Percentiles rank a stretch among this genome's conserved stretches.
phyloP scores from a whole-genome alignment of 2,797 vertebrate species.

The Muraenolepis orangiensis region DNA sequence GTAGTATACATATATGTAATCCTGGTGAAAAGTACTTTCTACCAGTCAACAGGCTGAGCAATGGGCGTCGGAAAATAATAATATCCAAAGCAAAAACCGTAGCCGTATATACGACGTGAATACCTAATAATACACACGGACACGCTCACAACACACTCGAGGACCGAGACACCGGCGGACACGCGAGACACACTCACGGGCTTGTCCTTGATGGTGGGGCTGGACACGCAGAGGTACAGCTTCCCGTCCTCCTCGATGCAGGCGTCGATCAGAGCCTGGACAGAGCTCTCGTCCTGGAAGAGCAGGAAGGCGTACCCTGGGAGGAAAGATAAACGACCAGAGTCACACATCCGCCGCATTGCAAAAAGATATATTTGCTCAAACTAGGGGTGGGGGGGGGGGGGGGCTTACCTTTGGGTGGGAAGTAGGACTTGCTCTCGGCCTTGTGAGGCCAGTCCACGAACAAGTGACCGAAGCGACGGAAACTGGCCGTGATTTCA shows the following conservation, averaged over 20 bases:
- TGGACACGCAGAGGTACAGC: constrained; percentile 97
- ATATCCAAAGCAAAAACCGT: no score
- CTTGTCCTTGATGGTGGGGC: constrained; percentile 99
- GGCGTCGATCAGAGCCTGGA: constrained; percentile 96
- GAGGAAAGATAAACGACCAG: not conserved
- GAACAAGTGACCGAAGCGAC: constrained; percentile 96
- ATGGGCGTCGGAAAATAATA: no score
- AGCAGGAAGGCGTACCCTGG: constrained; percentile 97
- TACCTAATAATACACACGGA: not conserved
- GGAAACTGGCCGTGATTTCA: constrained; percentile 98
- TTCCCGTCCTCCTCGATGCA: constrained; percentile 99
- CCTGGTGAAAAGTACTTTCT: no score
- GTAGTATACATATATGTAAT: no score
- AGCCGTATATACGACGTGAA: no score
- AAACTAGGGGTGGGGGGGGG: not conserved
- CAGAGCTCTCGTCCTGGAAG: constrained; percentile 99
- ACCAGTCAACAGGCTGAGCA: no score
- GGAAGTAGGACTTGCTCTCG: constrained; percentile 99
- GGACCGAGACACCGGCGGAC: not conserved
- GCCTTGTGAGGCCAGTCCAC: constrained; percentile 99
- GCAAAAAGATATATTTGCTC: not conserved
- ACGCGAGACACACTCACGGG: constrained; percentile 79
- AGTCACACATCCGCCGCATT: not conserved
- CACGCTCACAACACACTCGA: not conserved
- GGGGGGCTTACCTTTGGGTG: constrained; percentile 89